phyloP scores from a whole-genome alignment of 2,888 invertebrate species.

The Acrobasis repandana region DNA sequence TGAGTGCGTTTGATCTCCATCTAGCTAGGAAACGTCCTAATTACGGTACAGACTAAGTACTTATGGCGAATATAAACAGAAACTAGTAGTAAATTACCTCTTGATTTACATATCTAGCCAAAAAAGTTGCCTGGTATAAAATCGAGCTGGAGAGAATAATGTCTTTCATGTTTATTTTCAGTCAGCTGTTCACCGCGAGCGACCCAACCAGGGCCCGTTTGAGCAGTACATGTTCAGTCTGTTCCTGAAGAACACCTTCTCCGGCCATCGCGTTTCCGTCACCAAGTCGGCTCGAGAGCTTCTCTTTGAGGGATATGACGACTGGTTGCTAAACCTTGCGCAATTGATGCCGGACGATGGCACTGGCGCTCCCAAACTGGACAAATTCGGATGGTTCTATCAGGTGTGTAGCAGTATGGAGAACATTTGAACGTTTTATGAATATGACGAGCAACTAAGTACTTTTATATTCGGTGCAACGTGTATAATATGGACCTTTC shows the following conservation, averaged over 20 bases:
- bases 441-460: no score
- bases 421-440: no score
- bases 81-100: no score
- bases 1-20: no score
- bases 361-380: slow-evolving; percentile 85
- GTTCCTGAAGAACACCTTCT: slow-evolving; percentile 43
- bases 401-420: slow-evolving; percentile 86
- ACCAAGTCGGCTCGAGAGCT: slow-evolving; percentile 86
- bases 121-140: no score
- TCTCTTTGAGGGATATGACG: slow-evolving; percentile 91
- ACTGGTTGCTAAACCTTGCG: slow-evolving; percentile 87
- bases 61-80: no score
- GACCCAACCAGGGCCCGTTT: slow-evolving; percentile 37
- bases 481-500: no score
- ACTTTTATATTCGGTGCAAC: no score
- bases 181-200: slow-evolving; percentile 83
- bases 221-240: slow-evolving; percentile 16
- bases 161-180: slow-evolving; percentile 47
- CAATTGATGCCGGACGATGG: slow-evolving; percentile 79
- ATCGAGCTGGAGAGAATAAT: not conserved
- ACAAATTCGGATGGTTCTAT: slow-evolving; percentile 95
- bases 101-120: no score
- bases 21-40: no score
- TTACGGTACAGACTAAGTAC: no score
- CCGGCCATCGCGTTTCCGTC: slow-evolving; percentile 79